Base-by-base conservation (phyloP, 1,140 invertebrate genomes). In the Bombyx mandarina region DNA sequence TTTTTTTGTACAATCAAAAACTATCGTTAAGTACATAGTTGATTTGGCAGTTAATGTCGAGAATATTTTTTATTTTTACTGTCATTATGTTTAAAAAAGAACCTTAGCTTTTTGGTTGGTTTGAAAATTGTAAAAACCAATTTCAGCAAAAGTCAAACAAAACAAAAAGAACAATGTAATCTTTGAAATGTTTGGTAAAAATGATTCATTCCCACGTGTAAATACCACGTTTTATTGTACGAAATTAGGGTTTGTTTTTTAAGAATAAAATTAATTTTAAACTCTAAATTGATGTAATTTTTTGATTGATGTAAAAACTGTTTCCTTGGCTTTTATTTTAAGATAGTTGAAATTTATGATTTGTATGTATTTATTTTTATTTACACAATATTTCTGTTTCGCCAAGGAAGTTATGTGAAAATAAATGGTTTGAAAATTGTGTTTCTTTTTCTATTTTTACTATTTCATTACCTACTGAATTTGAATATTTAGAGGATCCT, bases 151-250 rank as follows among this genome's bases (percentile, higher is more conserved):
- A 22, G 7, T 12, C 12, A 26, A 18, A 50, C 26, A 8, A 18
- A 22, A 8, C 7, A 12, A 12, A 50, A 6, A 50, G 10, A 54
- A 44, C 7, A 18, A 45, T 45, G 10, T 53, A 45, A 45, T 47
- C 8, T 7, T 47, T 47, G 46, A 44, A 54, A 43, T 9, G 10
- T 10, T 18, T 43, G 1, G 43, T 44, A 10, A 45, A 12, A 54
- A 61, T 61, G 79, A 78, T 80, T 82, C 79, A 79, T 82, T 82
- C 76, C 70, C 79, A 74, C 59, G 44, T 82, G 79, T 82, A 82
- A 6, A 82, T 82, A 82, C 76, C 77, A 82, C 72, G 59, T 61
- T 73, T 71, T 68, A 66, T 75, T 71, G 9, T 8, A 47, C 45
- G 12, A 4, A 8, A 12, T 4, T 10, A 8, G 12, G 1, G 45